Base-by-base conservation (phyloP, 1,140 invertebrate genomes). In the Magallana gigas region DNA sequence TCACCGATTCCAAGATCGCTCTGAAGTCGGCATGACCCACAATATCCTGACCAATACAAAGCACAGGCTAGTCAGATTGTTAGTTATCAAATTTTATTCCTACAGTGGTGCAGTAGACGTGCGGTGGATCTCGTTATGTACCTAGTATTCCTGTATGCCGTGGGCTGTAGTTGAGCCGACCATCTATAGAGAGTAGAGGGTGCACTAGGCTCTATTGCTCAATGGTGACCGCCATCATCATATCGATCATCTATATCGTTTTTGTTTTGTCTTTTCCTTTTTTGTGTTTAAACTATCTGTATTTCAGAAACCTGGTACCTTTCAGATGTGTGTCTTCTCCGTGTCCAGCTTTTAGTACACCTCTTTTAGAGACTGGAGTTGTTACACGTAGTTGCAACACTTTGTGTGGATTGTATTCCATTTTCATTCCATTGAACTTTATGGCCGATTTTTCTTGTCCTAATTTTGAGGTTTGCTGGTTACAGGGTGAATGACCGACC, bases 1-100 rank as follows among this genome's bases (percentile, higher is more conserved):
- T 8, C 92, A 94, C 86, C 89, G 93, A 62, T 95, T 95, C 91
- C 94, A 94, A 91, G 94, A 95, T 89, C 88, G 94, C 58, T 93
- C 93, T 48, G 94, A 95, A 87, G 88, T 83, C 0, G 94, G 94
- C 23, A 94, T 95, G 91, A 90, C 93, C 7, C 94, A 95, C 87
- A 93, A 92, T 80, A 93, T 95, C 23, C 90, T 95, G 14, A 93
- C 93, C 16, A 91, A 94, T 88, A 92, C 92, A 87, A 93, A 94
- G 88, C 93, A 95, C 93, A 94, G 92, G 94, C 93, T 88, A 89
- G 88, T 90, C 84, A 88, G 88, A 89, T 62, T 90, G 90, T 91
- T 90, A 91, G 88, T 91, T 90, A 88, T 88, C 36, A 76, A 86
- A 83, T 81, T 84, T 89, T 84, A 84, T 87, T 76, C 68, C 23